Conservation (phyloP, 92 coral and sea anemone genomes). For the Phenganax subtilis region DNA sequence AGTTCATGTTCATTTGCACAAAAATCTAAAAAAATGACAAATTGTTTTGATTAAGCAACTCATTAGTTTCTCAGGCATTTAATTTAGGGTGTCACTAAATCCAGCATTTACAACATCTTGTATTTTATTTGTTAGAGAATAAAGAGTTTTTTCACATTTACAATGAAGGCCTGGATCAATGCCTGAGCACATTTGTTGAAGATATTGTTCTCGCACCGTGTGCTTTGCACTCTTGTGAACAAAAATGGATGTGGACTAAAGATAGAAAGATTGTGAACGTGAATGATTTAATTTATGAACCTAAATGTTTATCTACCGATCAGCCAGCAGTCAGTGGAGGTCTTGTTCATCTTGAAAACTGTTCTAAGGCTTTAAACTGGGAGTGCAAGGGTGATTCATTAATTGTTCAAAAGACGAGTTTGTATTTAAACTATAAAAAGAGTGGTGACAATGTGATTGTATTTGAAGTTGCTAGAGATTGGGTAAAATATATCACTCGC, state of each 20-base stretch:
- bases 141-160: conserved; percentile 21
- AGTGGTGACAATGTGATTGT: not conserved
- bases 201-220: not conserved
- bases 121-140: not conserved
- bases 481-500: conserved; percentile 25
- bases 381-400: conserved; percentile 10
- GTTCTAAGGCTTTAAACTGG: not conserved
- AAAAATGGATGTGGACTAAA: conserved; percentile 21
- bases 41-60: too few relatives aligned
- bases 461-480: not conserved
- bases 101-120: too few relatives aligned
- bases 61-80: too few relatives aligned
- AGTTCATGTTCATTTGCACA: too few relatives aligned
- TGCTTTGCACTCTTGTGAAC: not conserved
- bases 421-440: conserved; percentile 10
- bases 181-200: not conserved
- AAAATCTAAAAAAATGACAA: too few relatives aligned
- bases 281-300: not conserved
- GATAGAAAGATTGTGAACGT: not conserved
- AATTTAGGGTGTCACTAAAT: too few relatives aligned
- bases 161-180: conserved; percentile 1
- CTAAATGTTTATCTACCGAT: not conserved
- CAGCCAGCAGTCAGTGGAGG: not conserved
- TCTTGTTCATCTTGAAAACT: not conserved
- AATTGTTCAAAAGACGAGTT: not conserved